Evolutionary conservation across 2,797 vertebrate species (phyloP).

Genomic region (Phyllotis vaccarum): DNA sequence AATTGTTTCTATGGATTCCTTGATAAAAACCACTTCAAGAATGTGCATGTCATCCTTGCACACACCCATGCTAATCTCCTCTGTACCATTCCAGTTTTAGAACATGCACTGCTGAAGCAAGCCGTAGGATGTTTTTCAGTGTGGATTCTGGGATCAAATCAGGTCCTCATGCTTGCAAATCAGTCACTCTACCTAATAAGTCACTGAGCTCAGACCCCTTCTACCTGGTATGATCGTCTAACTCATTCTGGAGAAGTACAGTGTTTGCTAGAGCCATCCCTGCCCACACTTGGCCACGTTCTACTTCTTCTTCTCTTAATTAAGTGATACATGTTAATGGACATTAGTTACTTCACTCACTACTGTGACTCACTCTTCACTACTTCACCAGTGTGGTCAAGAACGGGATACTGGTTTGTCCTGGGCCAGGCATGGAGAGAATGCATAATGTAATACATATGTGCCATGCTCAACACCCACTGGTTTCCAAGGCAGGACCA

Average conservation of each 20-base stretch:
- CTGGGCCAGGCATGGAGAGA: too few relatives aligned
- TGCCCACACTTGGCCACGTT: rapidly evolving
- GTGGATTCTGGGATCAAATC: background rate
- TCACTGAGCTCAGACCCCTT: background rate
- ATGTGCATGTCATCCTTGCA: background rate
- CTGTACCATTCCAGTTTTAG: background rate
- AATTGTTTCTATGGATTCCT: background rate
- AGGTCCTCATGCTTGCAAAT: background rate
- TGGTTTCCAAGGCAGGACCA: background rate
- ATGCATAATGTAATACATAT: background rate
- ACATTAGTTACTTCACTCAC: background rate
- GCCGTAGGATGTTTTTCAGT: background rate
- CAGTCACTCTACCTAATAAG: background rate
- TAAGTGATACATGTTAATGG: background rate
- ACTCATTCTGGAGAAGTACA: background rate
- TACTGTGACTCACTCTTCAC: background rate
- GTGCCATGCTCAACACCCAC: background rate
- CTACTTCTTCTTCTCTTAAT: background rate
- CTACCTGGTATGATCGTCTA: background rate
- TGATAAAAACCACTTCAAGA: background rate
- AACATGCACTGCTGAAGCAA: background rate
- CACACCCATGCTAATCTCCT: background rate
- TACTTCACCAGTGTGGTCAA: background rate
- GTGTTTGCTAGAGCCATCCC: background rate
- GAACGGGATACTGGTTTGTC: background rate